A percentile compares a stretch with the other conserved stretches of the same genome.
phyloP scores from a whole-genome alignment of 2,113 vertebrate genomes.

The Tetrax tetrax region DNA sequence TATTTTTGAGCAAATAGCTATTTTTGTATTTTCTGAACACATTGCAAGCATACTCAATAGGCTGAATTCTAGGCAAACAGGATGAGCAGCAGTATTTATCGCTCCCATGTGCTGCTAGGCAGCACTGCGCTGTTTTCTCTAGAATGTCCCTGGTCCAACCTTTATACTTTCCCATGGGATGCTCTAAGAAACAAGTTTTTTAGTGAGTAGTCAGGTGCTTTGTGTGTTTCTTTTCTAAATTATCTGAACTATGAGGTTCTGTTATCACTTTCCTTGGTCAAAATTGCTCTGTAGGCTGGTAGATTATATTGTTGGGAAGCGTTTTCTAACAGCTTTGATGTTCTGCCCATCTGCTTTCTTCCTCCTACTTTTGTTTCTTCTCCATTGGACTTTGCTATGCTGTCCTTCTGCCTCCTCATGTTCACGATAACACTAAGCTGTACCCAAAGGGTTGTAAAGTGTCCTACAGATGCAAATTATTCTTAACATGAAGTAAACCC shows the following conservation, averaged over 20 bases:
- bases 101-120: not conserved
- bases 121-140: not conserved
- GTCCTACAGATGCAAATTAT: not conserved
- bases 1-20: not conserved
- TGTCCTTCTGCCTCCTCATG: not conserved
- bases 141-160: not conserved
- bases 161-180: not conserved
- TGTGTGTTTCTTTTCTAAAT: not conserved
- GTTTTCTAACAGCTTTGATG: not conserved
- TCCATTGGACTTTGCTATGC: not conserved
- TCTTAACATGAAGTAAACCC: not conserved
- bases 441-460: not conserved
- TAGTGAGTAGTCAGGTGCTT: not conserved
- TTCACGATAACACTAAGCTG: not conserved
- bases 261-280: not conserved
- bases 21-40: not conserved
- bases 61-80: not conserved
- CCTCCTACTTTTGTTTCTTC: not conserved
- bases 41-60: not conserved
- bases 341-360: not conserved
- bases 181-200: not conserved
- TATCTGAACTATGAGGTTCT: not conserved
- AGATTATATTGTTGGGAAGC: not conserved
- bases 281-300: not conserved
- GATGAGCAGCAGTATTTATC: not conserved